phyloP scores from a whole-genome alignment of 2,797 vertebrate genomes.

The Spheniscus humboldti region DNA sequence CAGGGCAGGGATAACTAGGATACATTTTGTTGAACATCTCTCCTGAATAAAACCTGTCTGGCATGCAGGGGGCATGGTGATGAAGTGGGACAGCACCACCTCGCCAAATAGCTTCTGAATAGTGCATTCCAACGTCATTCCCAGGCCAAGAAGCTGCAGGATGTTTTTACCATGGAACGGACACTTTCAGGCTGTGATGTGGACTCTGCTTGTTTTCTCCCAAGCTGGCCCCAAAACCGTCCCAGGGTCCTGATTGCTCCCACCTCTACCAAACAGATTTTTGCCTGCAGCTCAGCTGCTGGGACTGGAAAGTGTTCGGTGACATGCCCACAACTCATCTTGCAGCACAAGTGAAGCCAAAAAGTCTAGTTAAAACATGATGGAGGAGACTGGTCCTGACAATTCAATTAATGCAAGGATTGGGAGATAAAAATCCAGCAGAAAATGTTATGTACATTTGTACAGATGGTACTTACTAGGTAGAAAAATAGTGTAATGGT shows the following conservation, averaged over 20 bases:
- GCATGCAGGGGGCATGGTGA: rapidly evolving
- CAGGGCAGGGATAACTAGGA: background rate
- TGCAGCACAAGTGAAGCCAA: background rate
- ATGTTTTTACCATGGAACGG: background rate
- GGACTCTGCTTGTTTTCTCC: background rate
- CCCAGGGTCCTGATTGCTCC: background rate
- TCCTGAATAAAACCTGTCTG: background rate
- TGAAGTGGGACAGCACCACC: background rate
- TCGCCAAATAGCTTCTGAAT: too few relatives aligned
- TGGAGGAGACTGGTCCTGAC: background rate
- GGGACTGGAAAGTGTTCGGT: rapidly evolving
- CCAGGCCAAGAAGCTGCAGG: background rate
- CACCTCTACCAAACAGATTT: background rate
- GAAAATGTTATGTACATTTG: background rate
- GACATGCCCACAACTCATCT: background rate
- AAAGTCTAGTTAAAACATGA: background rate
- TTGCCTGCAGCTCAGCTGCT: background rate
- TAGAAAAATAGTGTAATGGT: background rate
- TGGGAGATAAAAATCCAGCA: background rate
- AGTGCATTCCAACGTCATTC: background rate
- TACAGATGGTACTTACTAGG: background rate
- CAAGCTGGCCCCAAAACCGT: background rate
- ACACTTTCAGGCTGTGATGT: background rate
- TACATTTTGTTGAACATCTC: background rate
- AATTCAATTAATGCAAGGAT: background rate